Evolutionary conservation across 2,797 vertebrate species (phyloP).

Genomic region (Basileuterus tristriatus): DNA sequence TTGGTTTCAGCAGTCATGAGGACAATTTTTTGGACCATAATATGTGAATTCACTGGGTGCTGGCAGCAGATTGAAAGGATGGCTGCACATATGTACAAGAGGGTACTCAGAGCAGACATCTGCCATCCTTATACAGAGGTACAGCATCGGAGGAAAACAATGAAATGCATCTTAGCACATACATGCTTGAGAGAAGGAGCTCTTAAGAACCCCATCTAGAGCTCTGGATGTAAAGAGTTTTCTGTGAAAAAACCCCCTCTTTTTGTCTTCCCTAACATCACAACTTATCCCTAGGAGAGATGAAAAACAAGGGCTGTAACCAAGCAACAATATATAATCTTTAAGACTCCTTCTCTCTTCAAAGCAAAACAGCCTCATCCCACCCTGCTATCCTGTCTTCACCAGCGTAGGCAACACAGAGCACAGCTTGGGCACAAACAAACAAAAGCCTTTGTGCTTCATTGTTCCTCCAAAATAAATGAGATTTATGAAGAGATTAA

Average conservation of each 20-base stretch:
- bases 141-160: not conserved
- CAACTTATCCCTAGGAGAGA: not conserved
- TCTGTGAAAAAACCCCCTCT: not conserved
- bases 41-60: not conserved
- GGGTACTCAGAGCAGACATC: not conserved
- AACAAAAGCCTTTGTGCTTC: not conserved
- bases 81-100: not conserved
- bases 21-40: not conserved
- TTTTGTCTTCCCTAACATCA: not conserved
- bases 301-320: conserved; percentile 32
- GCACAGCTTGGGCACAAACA: not conserved
- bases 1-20: not conserved
- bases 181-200: not conserved
- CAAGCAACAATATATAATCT: conserved; percentile 29
- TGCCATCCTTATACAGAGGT: not conserved
- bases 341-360: not conserved
- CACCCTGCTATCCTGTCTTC: not conserved
- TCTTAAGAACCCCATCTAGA: not conserved
- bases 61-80: not conserved
- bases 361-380: not conserved
- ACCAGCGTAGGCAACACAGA: accelerated
- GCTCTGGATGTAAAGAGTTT: not conserved
- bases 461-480: not conserved
- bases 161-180: not conserved
- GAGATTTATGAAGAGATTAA: not conserved